These are phyloP conservation scores for Rotaria socialis DNA, from an alignment of 2,888 invertebrate species.

Conservation along the genomic window DNA sequence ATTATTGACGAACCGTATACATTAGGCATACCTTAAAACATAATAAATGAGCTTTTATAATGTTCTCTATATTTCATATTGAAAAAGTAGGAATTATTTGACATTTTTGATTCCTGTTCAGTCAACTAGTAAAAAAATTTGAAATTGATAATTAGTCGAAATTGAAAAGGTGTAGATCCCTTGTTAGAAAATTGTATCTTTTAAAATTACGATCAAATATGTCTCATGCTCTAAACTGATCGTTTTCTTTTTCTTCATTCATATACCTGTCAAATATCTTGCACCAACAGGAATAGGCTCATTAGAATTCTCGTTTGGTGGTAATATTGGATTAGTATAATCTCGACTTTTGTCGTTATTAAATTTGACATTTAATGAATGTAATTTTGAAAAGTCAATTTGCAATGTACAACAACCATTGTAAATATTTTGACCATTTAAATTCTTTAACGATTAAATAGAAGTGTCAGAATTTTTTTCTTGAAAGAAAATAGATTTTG, in stretches of 20 bases:
- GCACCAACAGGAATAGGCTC: conserved; percentile 11
- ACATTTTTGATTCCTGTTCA: too few species aligned
- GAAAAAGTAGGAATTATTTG: background rate
- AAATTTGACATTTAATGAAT: conserved; percentile 94
- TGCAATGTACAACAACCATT: conserved; percentile 97
- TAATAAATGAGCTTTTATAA: too few species aligned
- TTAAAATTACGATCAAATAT: too few species aligned
- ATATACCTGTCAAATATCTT: conserved; percentile 23
- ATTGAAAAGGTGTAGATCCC: too few species aligned
- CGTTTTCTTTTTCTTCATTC: too few species aligned
- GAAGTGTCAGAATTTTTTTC: too few species aligned
- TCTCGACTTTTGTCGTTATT: conserved; percentile 99
- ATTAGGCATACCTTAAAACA: background rate
- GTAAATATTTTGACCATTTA: conserved; percentile 98
- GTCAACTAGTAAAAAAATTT: too few species aligned
- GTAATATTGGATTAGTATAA: conserved; percentile 80
- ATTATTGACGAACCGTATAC: conserved; percentile 19
- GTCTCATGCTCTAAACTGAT: too few species aligned
- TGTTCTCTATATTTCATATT: too few species aligned
- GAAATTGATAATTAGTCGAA: too few species aligned
- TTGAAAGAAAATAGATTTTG: too few species aligned
- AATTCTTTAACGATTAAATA: conserved; percentile 63
- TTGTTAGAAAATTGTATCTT: too few species aligned
- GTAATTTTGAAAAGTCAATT: conserved; percentile 97
- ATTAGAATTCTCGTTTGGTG: conserved; percentile 43